Percentiles rank a stretch among this genome's conserved stretches.
These are phyloP conservation scores for Dryobota labecula DNA, from an alignment of 2,888 invertebrate species.

Conservation along the genomic window DNA sequence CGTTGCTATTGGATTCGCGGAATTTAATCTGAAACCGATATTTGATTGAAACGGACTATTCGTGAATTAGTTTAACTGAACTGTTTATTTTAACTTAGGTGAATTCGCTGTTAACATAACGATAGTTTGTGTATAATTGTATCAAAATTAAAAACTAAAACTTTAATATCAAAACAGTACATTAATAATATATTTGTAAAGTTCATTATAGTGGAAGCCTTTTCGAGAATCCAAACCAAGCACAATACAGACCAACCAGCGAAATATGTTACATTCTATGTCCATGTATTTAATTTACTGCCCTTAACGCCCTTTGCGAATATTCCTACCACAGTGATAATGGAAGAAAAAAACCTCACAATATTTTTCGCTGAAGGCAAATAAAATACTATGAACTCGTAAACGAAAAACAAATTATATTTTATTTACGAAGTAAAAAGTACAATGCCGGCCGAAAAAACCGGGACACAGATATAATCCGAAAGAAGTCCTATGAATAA, in stretches of 20 bases:
- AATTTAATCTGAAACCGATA: conserved; percentile 1
- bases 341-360: conserved; percentile 53
- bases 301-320: conserved; percentile 37
- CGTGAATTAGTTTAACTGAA: conserved; percentile 4
- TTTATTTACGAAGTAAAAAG: conserved; percentile 63
- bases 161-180: conserved; percentile 22
- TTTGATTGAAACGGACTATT: conserved; percentile 16
- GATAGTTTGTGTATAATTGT: conserved; percentile 13
- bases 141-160: conserved; percentile 19
- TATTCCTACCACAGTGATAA: conserved; percentile 30
- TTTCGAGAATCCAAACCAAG: background rate
- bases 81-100: conserved; percentile 23
- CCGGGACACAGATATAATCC: conserved; percentile 63
- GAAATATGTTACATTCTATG: conserved; percentile 32
- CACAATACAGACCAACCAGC: background rate
- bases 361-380: conserved; percentile 55
- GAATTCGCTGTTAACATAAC: background rate
- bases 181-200: conserved; percentile 15
- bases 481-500: conserved; percentile 67
- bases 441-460: conserved; percentile 60
- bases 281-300: conserved; percentile 40
- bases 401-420: conserved; percentile 63
- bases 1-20: background rate
- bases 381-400: conserved; percentile 63
- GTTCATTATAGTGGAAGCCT: conserved; percentile 23